Conservation (phyloP, 2,888 invertebrate species). For the Diplolepis rosae region DNA sequence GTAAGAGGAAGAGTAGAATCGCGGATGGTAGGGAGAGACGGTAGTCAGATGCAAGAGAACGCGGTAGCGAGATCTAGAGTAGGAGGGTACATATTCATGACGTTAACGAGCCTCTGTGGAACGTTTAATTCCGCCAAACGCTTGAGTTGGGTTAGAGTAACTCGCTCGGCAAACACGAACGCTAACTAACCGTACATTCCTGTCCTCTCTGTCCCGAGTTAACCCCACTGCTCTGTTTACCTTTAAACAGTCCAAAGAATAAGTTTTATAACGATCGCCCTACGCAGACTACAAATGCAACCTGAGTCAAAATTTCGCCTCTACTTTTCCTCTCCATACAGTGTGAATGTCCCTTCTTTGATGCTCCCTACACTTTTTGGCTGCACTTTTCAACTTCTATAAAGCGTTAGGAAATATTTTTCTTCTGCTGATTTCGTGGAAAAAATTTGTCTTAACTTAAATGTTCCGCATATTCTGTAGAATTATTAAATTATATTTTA, state of each 20-base stretch:
- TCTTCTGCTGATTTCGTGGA: too few species aligned
- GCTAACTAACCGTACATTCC: slow-evolving; percentile 73
- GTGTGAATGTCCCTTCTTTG: too few species aligned
- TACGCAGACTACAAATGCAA: slow-evolving; percentile 34
- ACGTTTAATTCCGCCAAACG: slow-evolving; percentile 74
- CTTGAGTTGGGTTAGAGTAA: slow-evolving; percentile 73
- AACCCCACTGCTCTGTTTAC: slow-evolving; percentile 57
- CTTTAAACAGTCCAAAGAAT: slow-evolving; percentile 63
- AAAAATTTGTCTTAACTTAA: too few species aligned
- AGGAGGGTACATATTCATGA: slow-evolving; percentile 74
- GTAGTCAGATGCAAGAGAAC: background rate
- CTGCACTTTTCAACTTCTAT: too few species aligned
- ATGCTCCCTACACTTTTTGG: too few species aligned
- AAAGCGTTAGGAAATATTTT: too few species aligned
- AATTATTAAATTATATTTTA: too few species aligned
- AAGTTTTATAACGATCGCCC: slow-evolving; percentile 54
- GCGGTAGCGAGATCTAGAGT: slow-evolving; percentile 56
- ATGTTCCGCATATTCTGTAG: too few species aligned
- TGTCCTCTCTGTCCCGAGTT: slow-evolving; percentile 50
- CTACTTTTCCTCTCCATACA: too few species aligned
- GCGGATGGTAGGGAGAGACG: background rate
- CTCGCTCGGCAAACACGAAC: slow-evolving; percentile 73
- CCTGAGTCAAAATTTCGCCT: too few species aligned
- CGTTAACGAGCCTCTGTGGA: slow-evolving; percentile 74
- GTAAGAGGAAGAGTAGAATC: slow-evolving; percentile 42